These are phyloP conservation scores for Micrasema minimum DNA, from an alignment of 1,140 invertebrate species.

Conservation along the genomic window DNA sequence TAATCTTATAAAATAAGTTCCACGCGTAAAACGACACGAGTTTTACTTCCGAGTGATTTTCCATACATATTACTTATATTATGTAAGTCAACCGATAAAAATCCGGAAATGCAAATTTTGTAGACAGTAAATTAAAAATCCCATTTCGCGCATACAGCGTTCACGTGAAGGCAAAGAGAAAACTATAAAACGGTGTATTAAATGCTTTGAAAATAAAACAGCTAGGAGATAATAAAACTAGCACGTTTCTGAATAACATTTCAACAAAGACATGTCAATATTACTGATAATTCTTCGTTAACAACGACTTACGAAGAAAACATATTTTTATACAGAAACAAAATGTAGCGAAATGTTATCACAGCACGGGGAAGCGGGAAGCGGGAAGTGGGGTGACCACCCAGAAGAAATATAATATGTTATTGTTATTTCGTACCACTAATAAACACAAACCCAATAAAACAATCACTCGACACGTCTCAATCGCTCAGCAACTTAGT, in stretches of 20 bases:
- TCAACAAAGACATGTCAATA: conserved; percentile 18
- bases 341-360: no score
- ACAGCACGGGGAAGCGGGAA: no score
- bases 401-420: no score
- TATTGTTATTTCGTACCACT: no score
- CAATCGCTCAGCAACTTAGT: no score
- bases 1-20: no score
- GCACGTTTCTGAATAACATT: conserved; percentile 11
- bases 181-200: conserved; percentile 23
- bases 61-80: no score
- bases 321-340: conserved; percentile 5
- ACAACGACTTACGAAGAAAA: not conserved
- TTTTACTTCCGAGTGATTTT: no score
- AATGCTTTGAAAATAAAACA: conserved; percentile 22
- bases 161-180: conserved; percentile 16
- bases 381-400: no score
- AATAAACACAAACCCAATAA: no score
- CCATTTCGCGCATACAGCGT: not conserved
- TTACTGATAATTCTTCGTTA: conserved; percentile 9
- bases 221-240: not conserved
- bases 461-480: no score
- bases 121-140: conserved; percentile 2
- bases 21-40: no score
- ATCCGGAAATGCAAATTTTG: not conserved
- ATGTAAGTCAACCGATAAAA: not conserved